Conservation (phyloP, 2,797 vertebrate genomes). For the Hipposideros larvatus region DNA sequence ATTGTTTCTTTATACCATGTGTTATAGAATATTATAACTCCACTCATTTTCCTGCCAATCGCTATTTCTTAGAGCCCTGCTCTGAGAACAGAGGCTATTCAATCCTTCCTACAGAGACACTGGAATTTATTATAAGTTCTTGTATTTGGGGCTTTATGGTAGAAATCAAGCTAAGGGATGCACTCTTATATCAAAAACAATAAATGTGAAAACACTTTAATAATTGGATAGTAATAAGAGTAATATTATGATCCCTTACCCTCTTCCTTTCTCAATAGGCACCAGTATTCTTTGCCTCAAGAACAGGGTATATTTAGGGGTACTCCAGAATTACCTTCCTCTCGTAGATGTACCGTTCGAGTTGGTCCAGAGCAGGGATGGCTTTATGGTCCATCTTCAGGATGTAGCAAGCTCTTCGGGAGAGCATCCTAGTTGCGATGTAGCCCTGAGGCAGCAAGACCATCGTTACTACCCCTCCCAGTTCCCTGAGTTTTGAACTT, state of each 20-base stretch:
- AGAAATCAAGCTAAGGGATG: not conserved
- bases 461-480: not conserved
- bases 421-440: constrained; percentile 84
- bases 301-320: not conserved
- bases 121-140: not conserved
- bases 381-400: constrained; percentile 83
- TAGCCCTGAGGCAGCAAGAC: constrained; percentile 83
- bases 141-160: not conserved
- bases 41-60: not conserved
- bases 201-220: not conserved
- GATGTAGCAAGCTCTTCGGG: constrained; percentile 86
- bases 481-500: not conserved
- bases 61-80: not conserved
- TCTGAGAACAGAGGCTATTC: not conserved
- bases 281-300: not conserved
- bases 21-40: not conserved
- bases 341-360: constrained; percentile 84
- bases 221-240: not conserved
- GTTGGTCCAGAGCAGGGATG: constrained; percentile 78
- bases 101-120: not conserved
- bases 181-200: not conserved
- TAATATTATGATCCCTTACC: not conserved
- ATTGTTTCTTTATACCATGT: not conserved
- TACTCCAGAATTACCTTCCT: constrained; percentile 80
- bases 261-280: not conserved